phyloP scores from a whole-genome alignment of 2,113 vertebrate genomes.

The Paracanthobrama guichenoti region DNA sequence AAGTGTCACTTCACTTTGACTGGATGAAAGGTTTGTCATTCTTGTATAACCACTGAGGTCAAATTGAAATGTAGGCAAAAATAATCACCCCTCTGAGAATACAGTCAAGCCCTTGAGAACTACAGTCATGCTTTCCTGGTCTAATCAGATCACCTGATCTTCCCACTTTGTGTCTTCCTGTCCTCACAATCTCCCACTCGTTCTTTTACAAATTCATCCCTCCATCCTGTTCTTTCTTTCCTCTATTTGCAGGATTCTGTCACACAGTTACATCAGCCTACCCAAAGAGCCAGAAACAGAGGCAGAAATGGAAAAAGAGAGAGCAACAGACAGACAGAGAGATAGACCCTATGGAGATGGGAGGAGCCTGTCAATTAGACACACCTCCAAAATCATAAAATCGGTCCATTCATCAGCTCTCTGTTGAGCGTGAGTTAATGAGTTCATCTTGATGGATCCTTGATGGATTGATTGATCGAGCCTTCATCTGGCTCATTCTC shows the following conservation, averaged over 20 bases:
- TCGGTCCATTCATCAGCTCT: constrained; percentile 41
- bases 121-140: constrained; percentile 30
- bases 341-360: constrained; percentile 27
- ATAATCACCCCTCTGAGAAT: constrained; percentile 72
- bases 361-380: constrained; percentile 15
- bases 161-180: constrained; percentile 53
- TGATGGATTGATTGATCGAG: background rate
- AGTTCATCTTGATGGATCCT: constrained; percentile 23
- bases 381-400: constrained; percentile 35
- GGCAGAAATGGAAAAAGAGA: constrained; percentile 33
- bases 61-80: constrained; percentile 55
- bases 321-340: background rate
- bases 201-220: constrained; percentile 45
- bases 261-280: constrained; percentile 57
- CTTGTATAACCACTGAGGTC: background rate
- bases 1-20: constrained; percentile 10
- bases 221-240: constrained; percentile 43
- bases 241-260: constrained; percentile 55
- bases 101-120: constrained; percentile 64
- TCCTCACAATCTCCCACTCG: constrained; percentile 43
- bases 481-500: constrained; percentile 4
- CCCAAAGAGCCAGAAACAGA: constrained; percentile 44
- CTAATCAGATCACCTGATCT: constrained; percentile 41
- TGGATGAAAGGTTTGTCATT: background rate
- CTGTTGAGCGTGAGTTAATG: constrained; percentile 34